Percentiles rank a stretch among this genome's conserved stretches.
phyloP scores from a whole-genome alignment of 2,113 vertebrate species.

The Leuciscus idus region DNA sequence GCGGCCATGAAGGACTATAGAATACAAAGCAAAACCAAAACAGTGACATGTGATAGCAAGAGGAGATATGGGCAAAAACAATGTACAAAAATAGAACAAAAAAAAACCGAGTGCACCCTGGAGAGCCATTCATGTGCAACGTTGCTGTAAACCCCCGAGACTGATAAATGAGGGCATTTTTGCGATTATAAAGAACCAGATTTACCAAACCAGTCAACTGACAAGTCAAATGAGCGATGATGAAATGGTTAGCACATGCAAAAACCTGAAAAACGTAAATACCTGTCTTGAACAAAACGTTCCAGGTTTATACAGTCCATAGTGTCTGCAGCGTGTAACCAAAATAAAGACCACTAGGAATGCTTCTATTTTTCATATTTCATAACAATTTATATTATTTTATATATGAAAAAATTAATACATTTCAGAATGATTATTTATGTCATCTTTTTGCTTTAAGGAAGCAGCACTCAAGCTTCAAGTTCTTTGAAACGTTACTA shows the following conservation, averaged over 20 bases:
- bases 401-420: not conserved
- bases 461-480: too few species aligned
- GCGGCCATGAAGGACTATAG: conserved; percentile 20
- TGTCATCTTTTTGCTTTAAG: not conserved
- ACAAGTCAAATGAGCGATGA: conserved; percentile 35
- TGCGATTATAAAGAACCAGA: not conserved
- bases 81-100: conserved; percentile 63
- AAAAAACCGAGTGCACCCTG: conserved; percentile 19
- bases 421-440: not conserved
- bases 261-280: conserved; percentile 25
- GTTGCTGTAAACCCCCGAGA: not conserved
- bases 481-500: too few species aligned
- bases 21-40: conserved; percentile 63
- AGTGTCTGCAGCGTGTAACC: not conserved
- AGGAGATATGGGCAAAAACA: conserved; percentile 58
- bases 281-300: not conserved
- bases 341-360: not conserved
- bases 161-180: conserved; percentile 7
- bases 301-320: not conserved
- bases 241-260: conserved; percentile 39
- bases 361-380: not conserved
- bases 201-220: conserved; percentile 38
- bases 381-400: not conserved
- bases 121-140: conserved; percentile 17
- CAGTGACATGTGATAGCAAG: conserved; percentile 63